A percentile compares a stretch with the other conserved stretches of the same genome.
phyloP scores from a whole-genome alignment of 2,888 invertebrate species.

The Microctonus hyperodae region DNA sequence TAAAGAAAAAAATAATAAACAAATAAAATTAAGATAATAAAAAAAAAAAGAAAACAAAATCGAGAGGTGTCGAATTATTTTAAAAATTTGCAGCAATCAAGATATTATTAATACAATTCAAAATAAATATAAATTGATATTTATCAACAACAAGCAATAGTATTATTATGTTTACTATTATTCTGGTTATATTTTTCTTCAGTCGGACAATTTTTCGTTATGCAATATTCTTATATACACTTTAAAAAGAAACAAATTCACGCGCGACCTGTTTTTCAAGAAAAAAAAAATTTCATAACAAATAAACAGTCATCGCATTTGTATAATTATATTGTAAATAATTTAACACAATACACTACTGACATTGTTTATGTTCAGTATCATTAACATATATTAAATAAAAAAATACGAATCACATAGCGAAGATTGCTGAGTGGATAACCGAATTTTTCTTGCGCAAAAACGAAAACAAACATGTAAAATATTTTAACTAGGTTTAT shows the following conservation, averaged over 20 bases:
- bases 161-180: too few species aligned
- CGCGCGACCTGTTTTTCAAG: too few species aligned
- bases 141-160: too few species aligned
- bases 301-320: background rate
- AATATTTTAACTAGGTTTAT: background rate
- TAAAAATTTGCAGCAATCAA: too few species aligned
- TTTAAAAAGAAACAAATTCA: too few species aligned
- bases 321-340: slow-evolving; percentile 22
- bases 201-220: background rate
- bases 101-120: background rate
- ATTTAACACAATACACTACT: too few species aligned
- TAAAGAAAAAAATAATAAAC: too few species aligned
- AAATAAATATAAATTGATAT: background rate
- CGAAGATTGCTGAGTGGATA: background rate
- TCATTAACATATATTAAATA: background rate
- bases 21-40: background rate
- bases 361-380: too few species aligned
- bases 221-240: too few species aligned
- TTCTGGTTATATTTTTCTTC: background rate
- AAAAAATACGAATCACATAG: background rate
- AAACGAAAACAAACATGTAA: background rate
- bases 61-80: too few species aligned
- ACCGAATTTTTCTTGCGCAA: slow-evolving; percentile 13
- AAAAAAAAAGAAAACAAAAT: background rate
- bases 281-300: slow-evolving; percentile 22